phyloP scores from a whole-genome alignment of 2,113 vertebrate species.

The Lipotes vexillifer region DNA sequence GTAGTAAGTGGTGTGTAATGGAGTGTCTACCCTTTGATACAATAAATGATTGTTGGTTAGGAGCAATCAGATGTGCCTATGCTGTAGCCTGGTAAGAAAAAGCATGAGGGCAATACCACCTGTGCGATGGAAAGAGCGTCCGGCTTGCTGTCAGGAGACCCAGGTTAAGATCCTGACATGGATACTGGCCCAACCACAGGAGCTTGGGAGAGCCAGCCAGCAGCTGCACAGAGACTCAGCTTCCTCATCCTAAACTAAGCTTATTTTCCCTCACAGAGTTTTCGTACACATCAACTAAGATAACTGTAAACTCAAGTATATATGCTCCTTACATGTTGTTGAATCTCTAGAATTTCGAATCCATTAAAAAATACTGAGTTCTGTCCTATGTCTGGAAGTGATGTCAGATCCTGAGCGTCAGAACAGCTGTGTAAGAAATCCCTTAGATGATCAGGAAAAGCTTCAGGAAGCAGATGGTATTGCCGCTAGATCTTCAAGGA shows the following conservation, averaged over 20 bases:
- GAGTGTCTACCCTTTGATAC: background rate
- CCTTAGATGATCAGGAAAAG: background rate
- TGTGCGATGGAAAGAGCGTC: background rate
- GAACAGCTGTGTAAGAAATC: background rate
- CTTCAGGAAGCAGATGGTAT: background rate
- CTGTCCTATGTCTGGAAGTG: background rate
- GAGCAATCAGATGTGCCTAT: background rate
- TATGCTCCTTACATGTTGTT: background rate
- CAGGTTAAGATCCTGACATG: background rate
- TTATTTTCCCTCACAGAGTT: background rate
- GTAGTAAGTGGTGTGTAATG: background rate
- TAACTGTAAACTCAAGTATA: background rate
- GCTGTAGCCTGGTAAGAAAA: background rate
- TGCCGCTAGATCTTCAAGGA: background rate
- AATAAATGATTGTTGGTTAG: too few relatives aligned
- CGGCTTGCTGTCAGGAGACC: background rate
- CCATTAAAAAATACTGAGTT: background rate
- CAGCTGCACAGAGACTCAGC: too few relatives aligned
- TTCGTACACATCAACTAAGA: background rate
- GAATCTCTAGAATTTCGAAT: background rate
- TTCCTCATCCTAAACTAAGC: background rate
- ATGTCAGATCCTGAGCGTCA: background rate
- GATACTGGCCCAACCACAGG: background rate
- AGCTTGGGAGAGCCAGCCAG: background rate
- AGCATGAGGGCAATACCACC: background rate